Percentiles rank a stretch among this genome's conserved stretches.
Evolutionary conservation across 2,797 vertebrate genomes (phyloP).

Genomic region (Capromys pilorides): DNA sequence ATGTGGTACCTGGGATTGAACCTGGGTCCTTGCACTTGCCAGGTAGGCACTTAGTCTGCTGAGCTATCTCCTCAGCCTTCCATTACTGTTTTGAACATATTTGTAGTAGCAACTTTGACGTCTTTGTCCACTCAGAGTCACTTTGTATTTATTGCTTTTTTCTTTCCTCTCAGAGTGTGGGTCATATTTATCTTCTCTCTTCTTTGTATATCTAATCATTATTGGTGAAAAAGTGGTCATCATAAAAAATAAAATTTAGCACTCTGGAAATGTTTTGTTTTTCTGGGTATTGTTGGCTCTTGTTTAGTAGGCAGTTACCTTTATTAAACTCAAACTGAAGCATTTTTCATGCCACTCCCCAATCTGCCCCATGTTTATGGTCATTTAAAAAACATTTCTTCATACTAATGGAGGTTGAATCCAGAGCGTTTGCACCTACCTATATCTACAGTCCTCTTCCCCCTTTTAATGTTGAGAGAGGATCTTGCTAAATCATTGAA

Average conservation of each 20-base stretch:
- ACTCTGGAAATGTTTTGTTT: neutral
- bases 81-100: neutral
- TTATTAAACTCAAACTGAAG: neutral
- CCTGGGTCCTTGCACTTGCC: no score
- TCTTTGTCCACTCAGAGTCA: neutral
- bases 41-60: no score
- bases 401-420: neutral
- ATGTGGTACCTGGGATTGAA: no score
- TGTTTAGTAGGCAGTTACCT: constrained; percentile 8
- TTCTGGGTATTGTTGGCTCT: neutral
- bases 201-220: neutral
- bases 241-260: neutral
- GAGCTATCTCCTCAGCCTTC: neutral
- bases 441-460: neutral
- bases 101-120: neutral
- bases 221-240: neutral
- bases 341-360: neutral
- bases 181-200: neutral
- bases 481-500: neutral
- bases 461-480: neutral
- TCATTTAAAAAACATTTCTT: neutral
- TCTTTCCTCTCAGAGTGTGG: neutral
- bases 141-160: neutral
- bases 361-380: neutral
- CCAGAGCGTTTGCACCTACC: neutral